Evolutionary conservation across 1,140 invertebrate species (phyloP).

Genomic region (Papilio dardanus): DNA sequence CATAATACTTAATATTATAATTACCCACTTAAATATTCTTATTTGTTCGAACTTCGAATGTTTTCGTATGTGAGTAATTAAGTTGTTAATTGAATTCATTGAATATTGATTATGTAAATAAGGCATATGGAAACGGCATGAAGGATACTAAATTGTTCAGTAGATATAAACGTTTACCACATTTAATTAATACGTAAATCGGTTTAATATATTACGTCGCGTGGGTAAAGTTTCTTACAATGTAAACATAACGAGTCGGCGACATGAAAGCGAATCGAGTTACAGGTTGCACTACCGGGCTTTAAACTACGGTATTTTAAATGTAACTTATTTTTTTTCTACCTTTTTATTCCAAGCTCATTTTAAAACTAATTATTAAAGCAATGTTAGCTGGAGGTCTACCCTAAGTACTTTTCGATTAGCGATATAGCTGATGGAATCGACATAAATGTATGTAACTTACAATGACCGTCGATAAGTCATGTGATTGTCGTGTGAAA

Average conservation of each 20-base stretch:
- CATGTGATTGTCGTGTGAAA: no score
- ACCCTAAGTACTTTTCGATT: background rate
- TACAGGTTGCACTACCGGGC: conserved; percentile 28
- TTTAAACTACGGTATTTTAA: conserved; percentile 9
- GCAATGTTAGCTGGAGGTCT: background rate
- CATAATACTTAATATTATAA: conserved; percentile 1
- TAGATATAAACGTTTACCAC: conserved; percentile 39
- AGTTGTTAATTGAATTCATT: conserved; percentile 20
- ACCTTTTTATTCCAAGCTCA: background rate
- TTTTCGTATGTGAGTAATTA: background rate
- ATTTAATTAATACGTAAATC: conserved; percentile 50
- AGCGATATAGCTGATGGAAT: no score
- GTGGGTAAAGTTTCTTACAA: conserved; percentile 53
- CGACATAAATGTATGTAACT: no score
- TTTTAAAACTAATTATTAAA: background rate
- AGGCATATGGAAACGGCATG: background rate
- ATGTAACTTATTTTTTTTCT: background rate
- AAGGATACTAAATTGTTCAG: conserved; percentile 36
- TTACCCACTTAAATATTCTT: background rate
- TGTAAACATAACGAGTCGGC: conserved; percentile 67
- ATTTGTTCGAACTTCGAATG: background rate
- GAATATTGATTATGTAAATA: conserved; percentile 30
- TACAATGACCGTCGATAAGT: no score
- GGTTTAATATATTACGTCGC: conserved; percentile 49
- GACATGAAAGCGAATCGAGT: conserved; percentile 54